Evolutionary conservation across 2,113 vertebrate species (phyloP).

Genomic region (Neolamprologus cancellatus): DNA sequence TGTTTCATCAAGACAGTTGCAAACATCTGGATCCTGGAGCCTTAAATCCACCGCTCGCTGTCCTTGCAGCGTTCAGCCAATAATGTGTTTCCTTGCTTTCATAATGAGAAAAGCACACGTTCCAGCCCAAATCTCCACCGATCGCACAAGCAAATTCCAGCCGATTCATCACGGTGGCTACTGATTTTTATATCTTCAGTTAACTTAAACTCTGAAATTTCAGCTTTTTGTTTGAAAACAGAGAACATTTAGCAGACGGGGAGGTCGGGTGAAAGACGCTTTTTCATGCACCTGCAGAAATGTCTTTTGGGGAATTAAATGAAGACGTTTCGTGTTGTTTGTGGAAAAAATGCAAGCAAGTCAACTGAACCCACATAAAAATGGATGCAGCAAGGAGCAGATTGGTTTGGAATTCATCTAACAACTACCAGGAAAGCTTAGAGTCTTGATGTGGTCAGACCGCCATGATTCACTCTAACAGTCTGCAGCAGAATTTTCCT

Average conservation of each 20-base stretch:
- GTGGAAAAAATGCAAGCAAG: neutral
- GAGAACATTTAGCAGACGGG: neutral
- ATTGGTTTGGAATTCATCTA: constrained; percentile 19
- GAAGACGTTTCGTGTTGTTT: neutral
- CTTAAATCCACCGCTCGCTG: neutral
- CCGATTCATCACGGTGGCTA: neutral
- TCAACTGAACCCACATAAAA: neutral
- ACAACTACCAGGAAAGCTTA: constrained; percentile 4
- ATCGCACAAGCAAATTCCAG: neutral
- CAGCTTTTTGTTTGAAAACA: neutral
- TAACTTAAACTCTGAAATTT: neutral
- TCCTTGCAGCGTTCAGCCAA: neutral
- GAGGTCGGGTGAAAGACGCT: neutral
- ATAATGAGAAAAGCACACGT: neutral
- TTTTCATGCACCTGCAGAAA: neutral
- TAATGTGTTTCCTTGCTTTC: neutral
- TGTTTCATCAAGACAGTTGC: neutral
- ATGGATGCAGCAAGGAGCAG: neutral
- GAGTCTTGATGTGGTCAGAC: constrained; percentile 5
- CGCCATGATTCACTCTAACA: neutral
- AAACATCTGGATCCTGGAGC: neutral
- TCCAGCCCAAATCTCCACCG: neutral
- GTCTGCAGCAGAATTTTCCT: neutral
- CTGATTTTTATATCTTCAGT: neutral
- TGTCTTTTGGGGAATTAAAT: neutral